Base-by-base conservation (phyloP, 2,888 invertebrate species). In the Lamproptera curius region DNA sequence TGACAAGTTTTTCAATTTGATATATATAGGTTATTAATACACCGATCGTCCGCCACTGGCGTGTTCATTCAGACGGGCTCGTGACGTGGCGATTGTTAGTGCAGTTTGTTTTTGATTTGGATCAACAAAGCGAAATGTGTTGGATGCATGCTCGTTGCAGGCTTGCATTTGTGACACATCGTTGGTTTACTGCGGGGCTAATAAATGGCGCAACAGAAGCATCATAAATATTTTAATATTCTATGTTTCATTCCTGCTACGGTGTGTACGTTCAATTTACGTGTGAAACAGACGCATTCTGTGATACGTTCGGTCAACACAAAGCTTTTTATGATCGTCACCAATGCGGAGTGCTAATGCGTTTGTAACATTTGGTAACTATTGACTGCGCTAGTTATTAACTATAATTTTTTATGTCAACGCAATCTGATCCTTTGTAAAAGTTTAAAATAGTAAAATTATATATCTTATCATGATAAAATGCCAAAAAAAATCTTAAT, bases 61-160 rank as follows among this genome's bases (percentile, higher is more conserved):
- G 16, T 20, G 41, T 13, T 42, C 33, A 50, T 42, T 16, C 41
- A 55, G 54, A 58, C 52, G 52, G 42, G 31, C 16, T 53, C 48
- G 35, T 53, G 46, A 67, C 59, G 60, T 58, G 56, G 60, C 59
- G 63, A 69, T 64, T 63, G 65, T 63, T 62, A 62, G 58, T 48
- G 54, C 62, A 63, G 69, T 75, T 76, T 75, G 73, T 80, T 78
- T 76, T 73, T 72, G 75, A 78, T 78, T 79, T 67, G 62, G 68
- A 64, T 63, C 73, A 72, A 74, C 76, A 79, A 79, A 75, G 73
- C 73, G 73, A 54, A 60, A 64, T 57, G 64, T 57, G 56, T 62
- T 60, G 58, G 61, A 67, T 62, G 65, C 60, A 59, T 60, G 64
- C 62, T 63, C 58, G 68, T 66, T 66, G 64, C 65, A 63, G 63